Conservation (phyloP, 2,113 vertebrate genomes). For the Turdus rufiventris region DNA sequence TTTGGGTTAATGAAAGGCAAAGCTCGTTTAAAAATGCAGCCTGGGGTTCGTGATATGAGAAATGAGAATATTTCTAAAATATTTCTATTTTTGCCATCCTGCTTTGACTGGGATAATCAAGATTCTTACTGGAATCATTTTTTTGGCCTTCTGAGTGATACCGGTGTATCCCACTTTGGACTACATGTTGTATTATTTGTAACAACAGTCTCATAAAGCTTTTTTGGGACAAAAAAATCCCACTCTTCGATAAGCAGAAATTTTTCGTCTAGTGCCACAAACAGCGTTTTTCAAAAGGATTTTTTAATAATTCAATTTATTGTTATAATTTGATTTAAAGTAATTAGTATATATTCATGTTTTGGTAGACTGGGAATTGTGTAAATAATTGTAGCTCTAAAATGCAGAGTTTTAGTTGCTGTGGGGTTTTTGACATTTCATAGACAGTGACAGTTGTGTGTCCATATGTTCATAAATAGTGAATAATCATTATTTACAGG, state of each 20-base stretch:
- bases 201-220: neutral
- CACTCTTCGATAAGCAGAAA: rapidly evolving
- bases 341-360: neutral
- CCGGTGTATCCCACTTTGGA: neutral
- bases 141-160: neutral
- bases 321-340: neutral
- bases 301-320: neutral
- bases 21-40: neutral
- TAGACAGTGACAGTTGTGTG: neutral
- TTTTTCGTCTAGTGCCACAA: neutral
- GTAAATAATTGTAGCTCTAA: neutral
- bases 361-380: neutral
- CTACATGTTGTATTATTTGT: neutral
- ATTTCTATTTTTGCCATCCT: too few species aligned
- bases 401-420: neutral
- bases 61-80: rapidly evolving
- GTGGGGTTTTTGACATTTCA: neutral
- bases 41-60: neutral
- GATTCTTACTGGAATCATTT: neutral
- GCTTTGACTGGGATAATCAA: neutral
- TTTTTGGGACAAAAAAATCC: neutral
- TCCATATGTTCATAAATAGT: neutral
- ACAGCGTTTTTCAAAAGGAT: neutral
- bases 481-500: neutral
- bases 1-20: rapidly evolving